Evolutionary conservation across 2,797 vertebrate species (phyloP).

Genomic region (Pseudochirops corinnae): DNA sequence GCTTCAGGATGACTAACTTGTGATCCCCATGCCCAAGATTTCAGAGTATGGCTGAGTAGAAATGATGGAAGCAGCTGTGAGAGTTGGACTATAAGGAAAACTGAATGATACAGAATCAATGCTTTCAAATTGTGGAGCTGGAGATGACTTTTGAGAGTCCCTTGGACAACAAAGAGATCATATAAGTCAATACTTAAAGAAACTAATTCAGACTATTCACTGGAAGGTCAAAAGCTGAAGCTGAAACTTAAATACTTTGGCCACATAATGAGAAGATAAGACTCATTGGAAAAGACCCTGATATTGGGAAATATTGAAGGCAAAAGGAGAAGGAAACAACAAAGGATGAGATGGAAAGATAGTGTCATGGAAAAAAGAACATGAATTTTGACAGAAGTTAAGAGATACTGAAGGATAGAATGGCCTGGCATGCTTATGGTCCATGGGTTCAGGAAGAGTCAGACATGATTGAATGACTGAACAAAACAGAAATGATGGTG

Average conservation of each 20-base stretch:
- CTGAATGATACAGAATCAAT: neutral
- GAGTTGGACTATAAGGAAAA: neutral
- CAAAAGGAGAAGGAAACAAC: neutral
- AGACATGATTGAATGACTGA: neutral
- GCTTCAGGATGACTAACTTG: neutral
- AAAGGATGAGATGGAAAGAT: neutral
- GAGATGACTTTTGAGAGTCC: neutral
- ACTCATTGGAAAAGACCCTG: neutral
- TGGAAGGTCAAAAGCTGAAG: neutral
- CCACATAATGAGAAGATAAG: neutral
- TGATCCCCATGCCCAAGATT: neutral
- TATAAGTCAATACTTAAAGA: neutral
- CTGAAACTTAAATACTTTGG: neutral
- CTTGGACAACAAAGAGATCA: neutral
- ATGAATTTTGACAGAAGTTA: neutral
- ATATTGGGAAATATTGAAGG: conserved; percentile 1
- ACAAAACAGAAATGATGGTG: neutral
- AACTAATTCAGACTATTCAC: neutral
- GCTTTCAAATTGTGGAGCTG: neutral
- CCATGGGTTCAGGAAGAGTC: neutral
- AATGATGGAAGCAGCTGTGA: neutral
- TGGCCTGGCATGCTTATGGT: neutral
- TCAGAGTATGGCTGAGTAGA: neutral
- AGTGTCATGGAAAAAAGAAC: neutral
- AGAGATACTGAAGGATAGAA: neutral